Percentiles rank a stretch among this genome's conserved stretches.
phyloP scores from a whole-genome alignment of 2,888 invertebrate species.

The Eumerus sabulonum region DNA sequence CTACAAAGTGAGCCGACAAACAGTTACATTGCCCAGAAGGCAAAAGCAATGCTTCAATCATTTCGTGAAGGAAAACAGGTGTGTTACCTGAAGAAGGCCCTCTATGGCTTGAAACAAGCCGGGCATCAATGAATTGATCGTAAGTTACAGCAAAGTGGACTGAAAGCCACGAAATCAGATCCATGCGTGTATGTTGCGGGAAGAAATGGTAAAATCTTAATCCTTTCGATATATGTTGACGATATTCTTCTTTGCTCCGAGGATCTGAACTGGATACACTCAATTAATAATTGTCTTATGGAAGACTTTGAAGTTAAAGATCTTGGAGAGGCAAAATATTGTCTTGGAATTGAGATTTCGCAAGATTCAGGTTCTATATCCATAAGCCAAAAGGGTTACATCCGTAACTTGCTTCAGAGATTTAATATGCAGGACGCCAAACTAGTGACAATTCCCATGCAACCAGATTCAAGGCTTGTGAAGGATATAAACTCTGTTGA shows the following conservation, averaged over 20 bases:
- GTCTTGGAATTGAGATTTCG: constrained; percentile 8
- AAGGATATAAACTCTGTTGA: no score
- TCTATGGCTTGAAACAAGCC: constrained; percentile 26
- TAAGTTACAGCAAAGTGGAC: constrained; percentile 13
- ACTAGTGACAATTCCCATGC: no score
- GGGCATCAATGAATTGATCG: constrained; percentile 19
- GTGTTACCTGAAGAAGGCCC: constrained; percentile 19
- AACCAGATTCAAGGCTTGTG: no score
- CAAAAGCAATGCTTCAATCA: no score
- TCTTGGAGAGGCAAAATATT: constrained; percentile 21
- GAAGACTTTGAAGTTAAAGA: constrained; percentile 23
- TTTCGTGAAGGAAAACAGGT: constrained; percentile 31
- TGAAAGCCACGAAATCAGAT: constrained; percentile 9
- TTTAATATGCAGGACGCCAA: no score
- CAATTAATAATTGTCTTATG: constrained; percentile 9
- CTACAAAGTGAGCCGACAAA: constrained; percentile 11
- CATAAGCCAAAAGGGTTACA: no score
- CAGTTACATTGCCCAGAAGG: constrained; percentile 1
- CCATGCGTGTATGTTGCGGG: constrained; percentile 26
- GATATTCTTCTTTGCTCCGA: constrained; percentile 19
- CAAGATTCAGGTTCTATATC: no score
- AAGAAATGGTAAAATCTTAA: constrained; percentile 7
- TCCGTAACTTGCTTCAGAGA: no score
- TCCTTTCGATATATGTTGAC: no score
- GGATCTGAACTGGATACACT: constrained; percentile 12